These are phyloP conservation scores for Spodoptera exigua DNA, from an alignment of 2,888 invertebrate species.

Conservation along the genomic window DNA sequence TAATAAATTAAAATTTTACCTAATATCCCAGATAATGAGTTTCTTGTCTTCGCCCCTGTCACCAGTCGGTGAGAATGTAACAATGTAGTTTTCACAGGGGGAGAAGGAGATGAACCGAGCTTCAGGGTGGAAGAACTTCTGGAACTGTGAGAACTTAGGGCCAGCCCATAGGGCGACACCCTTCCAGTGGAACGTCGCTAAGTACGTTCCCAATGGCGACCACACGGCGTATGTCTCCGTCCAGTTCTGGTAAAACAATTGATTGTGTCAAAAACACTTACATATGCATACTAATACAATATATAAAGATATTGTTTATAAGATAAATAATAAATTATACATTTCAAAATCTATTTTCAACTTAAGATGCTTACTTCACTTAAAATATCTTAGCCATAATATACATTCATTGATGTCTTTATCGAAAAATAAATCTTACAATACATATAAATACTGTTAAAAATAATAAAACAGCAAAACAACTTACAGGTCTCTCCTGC, in stretches of 20 bases:
- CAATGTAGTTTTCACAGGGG: constrained; percentile 98
- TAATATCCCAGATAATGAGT: constrained; percentile 98
- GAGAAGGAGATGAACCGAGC: constrained; percentile 99
- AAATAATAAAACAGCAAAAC: too few relatives aligned
- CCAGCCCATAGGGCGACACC: constrained; percentile 99
- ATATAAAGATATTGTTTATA: too few relatives aligned
- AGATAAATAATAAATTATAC: too few relatives aligned
- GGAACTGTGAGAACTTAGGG: constrained; percentile 96
- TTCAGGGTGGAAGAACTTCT: constrained; percentile 96
- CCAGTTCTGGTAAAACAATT: constrained; percentile 92
- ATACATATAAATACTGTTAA: too few relatives aligned
- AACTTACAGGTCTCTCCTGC: constrained; percentile 93
- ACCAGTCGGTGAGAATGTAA: constrained; percentile 96
- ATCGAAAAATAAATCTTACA: too few relatives aligned
- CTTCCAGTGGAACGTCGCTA: constrained; percentile 98
- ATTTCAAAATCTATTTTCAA: too few relatives aligned
- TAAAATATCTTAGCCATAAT: too few relatives aligned
- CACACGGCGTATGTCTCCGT: constrained; percentile 98
- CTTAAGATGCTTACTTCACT: too few relatives aligned
- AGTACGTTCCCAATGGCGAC: constrained; percentile 99
- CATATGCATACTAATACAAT: too few relatives aligned
- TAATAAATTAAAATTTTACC: constrained; percentile 76
- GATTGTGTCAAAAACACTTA: too few relatives aligned
- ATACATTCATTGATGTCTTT: too few relatives aligned
- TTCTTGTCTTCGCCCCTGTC: constrained; percentile 93